phyloP scores from a whole-genome alignment of 2,888 invertebrate genomes.

The Nemapogon koenigi region DNA sequence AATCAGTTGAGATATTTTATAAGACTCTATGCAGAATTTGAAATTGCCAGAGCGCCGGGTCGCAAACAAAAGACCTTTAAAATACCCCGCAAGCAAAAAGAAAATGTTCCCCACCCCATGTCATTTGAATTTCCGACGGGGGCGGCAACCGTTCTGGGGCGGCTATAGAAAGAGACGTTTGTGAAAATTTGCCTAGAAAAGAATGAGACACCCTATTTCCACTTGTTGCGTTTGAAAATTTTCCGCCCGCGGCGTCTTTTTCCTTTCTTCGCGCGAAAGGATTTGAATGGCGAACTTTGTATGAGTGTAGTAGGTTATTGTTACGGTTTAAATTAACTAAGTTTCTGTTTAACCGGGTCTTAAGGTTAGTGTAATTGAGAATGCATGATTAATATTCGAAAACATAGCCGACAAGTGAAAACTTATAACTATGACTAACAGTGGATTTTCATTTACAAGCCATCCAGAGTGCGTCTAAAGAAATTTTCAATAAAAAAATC shows the following conservation, averaged over 20 bases:
- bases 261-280: slow-evolving; percentile 49
- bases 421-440: too few relatives aligned
- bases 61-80: slow-evolving; percentile 62
- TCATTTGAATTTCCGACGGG: slow-evolving; percentile 58
- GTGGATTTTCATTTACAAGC: too few relatives aligned
- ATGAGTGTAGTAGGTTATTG: too few relatives aligned
- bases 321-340: too few relatives aligned
- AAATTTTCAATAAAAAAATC: too few relatives aligned
- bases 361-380: too few relatives aligned
- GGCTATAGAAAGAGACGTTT: slow-evolving; percentile 57
- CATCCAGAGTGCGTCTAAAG: too few relatives aligned
- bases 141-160: slow-evolving; percentile 59
- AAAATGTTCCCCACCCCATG: slow-evolving; percentile 59
- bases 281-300: slow-evolving; percentile 46
- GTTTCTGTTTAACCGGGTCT: too few relatives aligned
- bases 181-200: slow-evolving; percentile 50
- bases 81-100: slow-evolving; percentile 58
- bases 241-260: slow-evolving; percentile 51
- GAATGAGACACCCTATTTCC: slow-evolving; percentile 60
- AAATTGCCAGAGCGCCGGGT: slow-evolving; percentile 58
- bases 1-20: too few relatives aligned
- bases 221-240: slow-evolving; percentile 58
- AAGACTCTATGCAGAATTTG: too few relatives aligned
- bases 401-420: too few relatives aligned
- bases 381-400: too few relatives aligned